A percentile compares a stretch with the other conserved stretches of the same genome.
Conservation (phyloP, 2,888 invertebrate genomes). For the Eulithis testata region DNA sequence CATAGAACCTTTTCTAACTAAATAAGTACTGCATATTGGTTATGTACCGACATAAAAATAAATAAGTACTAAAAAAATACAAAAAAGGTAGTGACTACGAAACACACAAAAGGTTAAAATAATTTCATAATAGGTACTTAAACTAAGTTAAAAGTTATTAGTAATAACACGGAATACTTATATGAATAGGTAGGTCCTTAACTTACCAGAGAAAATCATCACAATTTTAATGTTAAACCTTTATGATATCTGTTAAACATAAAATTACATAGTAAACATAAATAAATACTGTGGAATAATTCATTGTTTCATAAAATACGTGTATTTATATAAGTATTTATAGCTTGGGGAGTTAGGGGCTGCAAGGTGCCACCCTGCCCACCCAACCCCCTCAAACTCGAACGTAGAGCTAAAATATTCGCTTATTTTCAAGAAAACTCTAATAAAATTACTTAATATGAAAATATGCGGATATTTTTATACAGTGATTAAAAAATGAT, state of each 20-base stretch:
- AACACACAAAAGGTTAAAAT: too few species aligned
- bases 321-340: constrained; percentile 33
- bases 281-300: constrained; percentile 24
- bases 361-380: constrained; percentile 25
- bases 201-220: background rate
- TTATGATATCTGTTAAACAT: background rate
- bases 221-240: background rate
- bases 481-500: constrained; percentile 20
- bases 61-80: too few species aligned
- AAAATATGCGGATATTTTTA: constrained; percentile 30
- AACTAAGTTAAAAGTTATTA: too few species aligned
- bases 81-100: background rate
- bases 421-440: constrained; percentile 30
- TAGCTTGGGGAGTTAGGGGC: constrained; percentile 32
- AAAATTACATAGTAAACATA: constrained; percentile 16
- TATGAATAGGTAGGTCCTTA: too few species aligned
- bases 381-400: constrained; percentile 29
- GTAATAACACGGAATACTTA: background rate
- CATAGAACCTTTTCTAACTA: too few species aligned
- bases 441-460: constrained; percentile 33
- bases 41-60: too few species aligned
- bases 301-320: constrained; percentile 28
- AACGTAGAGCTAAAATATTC: constrained; percentile 35
- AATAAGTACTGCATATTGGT: too few species aligned
- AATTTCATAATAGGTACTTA: too few species aligned